Percentiles rank a stretch among this genome's conserved stretches.
Conservation (phyloP, 2,113 vertebrate species). For the Rhinoptilus africanus region DNA sequence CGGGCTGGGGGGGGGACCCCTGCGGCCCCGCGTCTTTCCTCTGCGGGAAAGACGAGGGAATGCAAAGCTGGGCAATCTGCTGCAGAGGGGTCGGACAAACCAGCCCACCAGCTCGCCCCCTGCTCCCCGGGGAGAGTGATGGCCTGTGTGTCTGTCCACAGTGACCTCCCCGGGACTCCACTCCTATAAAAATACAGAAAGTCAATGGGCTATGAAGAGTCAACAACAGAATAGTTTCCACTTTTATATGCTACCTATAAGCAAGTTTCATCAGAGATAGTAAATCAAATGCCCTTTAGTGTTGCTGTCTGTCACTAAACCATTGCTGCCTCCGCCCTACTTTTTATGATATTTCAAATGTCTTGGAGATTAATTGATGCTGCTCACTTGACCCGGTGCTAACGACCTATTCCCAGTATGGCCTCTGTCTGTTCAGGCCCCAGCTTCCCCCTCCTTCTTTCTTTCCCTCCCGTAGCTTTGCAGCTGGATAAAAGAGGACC, state of each 20-base stretch:
- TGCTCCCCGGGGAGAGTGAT: background rate
- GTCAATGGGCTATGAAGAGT: background rate
- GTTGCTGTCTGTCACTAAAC: background rate
- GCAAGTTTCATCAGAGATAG: background rate
- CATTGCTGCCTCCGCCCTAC: background rate
- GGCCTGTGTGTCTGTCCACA: accelerated
- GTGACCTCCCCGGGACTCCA: accelerated
- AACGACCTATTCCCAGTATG: background rate
- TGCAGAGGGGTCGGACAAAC: accelerated
- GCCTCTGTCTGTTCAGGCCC: background rate
- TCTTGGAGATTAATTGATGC: background rate
- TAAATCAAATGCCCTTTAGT: background rate
- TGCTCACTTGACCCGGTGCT: background rate
- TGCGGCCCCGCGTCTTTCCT: background rate
- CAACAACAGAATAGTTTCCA: background rate
- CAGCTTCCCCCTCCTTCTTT: background rate
- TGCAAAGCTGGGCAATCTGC: background rate
- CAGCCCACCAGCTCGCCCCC: background rate
- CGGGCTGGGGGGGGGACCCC: background rate
- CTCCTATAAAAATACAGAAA: background rate
- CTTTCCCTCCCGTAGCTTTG: background rate
- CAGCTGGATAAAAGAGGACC: background rate
- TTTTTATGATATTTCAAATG: background rate
- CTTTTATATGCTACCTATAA: background rate
- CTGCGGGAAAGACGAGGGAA: background rate